Conservation (phyloP, 2,888 invertebrate species). For the Dryomyza anilis region DNA sequence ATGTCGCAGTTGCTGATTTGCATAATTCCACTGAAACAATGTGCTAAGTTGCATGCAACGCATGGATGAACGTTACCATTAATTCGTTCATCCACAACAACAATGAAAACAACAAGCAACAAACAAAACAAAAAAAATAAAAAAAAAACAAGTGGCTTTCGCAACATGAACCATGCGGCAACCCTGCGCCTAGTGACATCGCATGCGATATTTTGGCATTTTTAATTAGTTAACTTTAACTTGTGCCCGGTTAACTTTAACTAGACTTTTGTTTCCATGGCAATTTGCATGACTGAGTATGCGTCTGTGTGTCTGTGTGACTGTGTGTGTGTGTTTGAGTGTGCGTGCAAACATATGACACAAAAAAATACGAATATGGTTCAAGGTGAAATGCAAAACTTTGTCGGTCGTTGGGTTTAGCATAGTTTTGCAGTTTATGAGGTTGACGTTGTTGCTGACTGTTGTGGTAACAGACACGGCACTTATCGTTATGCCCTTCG, state of each 20-base stretch:
- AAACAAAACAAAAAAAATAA: slow-evolving; percentile 5
- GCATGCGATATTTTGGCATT: slow-evolving; percentile 45
- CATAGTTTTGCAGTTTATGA: neutral
- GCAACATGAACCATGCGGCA: neutral
- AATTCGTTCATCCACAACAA: slow-evolving; percentile 4
- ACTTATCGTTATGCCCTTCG: neutral
- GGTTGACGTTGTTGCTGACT: neutral
- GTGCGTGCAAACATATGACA: neutral
- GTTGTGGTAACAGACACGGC: neutral
- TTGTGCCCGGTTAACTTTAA: slow-evolving; percentile 4
- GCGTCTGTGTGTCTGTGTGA: slow-evolving; percentile 1
- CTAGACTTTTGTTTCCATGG: slow-evolving; percentile 18
- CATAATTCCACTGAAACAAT: slow-evolving; percentile 50
- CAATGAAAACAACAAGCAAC: slow-evolving; percentile 8
- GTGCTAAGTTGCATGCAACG: slow-evolving; percentile 48
- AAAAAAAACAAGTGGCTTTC: neutral
- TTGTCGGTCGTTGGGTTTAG: slow-evolving; percentile 30
- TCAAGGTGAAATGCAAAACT: slow-evolving; percentile 53
- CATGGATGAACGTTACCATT: slow-evolving; percentile 39
- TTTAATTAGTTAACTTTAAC: slow-evolving; percentile 44
- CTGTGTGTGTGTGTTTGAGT: neutral
- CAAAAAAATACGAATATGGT: slow-evolving; percentile 45
- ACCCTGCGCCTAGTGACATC: slow-evolving; percentile 7
- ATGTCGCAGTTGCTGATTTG: too few species aligned
- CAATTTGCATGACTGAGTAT: neutral